These are phyloP conservation scores for Malurus elegans DNA, from an alignment of 2,113 vertebrate species.

Conservation along the genomic window DNA sequence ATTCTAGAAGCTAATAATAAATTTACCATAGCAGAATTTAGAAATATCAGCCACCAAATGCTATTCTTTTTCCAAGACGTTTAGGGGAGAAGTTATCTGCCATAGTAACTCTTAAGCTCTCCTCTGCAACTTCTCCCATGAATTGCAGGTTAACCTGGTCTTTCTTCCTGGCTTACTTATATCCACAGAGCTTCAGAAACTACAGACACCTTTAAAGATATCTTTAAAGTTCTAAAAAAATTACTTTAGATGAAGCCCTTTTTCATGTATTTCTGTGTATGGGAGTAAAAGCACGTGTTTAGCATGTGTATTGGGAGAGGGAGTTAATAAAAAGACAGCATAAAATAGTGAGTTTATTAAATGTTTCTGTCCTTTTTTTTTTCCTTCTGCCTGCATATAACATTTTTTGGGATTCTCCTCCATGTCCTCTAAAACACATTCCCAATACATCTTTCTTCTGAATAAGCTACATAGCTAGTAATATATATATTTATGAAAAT, in stretches of 20 bases:
- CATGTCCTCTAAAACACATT: not conserved
- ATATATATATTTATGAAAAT: not conserved
- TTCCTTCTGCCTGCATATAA: not conserved
- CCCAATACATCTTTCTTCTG: not conserved
- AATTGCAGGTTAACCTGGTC: not conserved
- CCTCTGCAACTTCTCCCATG: not conserved
- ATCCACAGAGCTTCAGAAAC: not conserved
- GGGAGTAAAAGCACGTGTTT: not conserved
- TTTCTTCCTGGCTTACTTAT: not conserved
- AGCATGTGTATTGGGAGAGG: not conserved
- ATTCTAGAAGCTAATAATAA: not conserved
- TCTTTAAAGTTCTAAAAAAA: not conserved
- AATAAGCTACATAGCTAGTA: not conserved
- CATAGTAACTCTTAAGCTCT: not conserved
- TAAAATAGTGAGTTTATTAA: not conserved
- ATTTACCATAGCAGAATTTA: not conserved
- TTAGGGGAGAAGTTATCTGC: not conserved
- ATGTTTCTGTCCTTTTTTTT: not conserved
- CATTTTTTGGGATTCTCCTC: not conserved
- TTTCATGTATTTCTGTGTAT: not conserved
- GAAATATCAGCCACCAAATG: not conserved
- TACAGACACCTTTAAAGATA: not conserved
- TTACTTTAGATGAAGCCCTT: not conserved
- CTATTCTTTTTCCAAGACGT: not conserved
- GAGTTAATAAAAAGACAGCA: not conserved